Evolutionary conservation across 2,888 invertebrate genomes (phyloP).

Genomic region (Dromius quadrimaculatus): DNA sequence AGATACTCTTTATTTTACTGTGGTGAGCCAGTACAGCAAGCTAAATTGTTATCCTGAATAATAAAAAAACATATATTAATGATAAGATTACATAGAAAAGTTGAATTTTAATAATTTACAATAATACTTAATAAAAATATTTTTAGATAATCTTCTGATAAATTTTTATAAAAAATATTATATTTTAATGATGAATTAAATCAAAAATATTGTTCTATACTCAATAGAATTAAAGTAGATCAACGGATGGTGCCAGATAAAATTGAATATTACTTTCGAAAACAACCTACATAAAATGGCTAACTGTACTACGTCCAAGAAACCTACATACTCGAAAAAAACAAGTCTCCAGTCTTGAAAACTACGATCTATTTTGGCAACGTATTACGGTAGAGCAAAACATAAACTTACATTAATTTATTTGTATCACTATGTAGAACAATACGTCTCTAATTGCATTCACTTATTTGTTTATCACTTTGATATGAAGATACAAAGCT

Average conservation of each 20-base stretch:
- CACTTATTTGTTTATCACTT: slow-evolving; percentile 51
- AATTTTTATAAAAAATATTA: background rate
- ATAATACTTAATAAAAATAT: background rate
- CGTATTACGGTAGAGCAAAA: slow-evolving; percentile 10
- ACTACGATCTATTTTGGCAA: slow-evolving; percentile 27
- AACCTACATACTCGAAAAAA: slow-evolving; percentile 45
- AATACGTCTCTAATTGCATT: slow-evolving; percentile 33
- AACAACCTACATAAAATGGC: slow-evolving; percentile 51
- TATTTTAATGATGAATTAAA: background rate
- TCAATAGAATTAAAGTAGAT: too few species aligned
- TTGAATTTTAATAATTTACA: slow-evolving; percentile 9
- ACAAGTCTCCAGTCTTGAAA: slow-evolving; percentile 15
- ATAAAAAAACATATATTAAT: slow-evolving; percentile 16
- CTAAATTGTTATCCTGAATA: slow-evolving; percentile 45
- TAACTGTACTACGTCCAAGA: slow-evolving; percentile 51
- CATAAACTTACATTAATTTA: slow-evolving; percentile 49
- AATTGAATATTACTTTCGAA: slow-evolving; percentile 31
- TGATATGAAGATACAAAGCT: slow-evolving; percentile 53
- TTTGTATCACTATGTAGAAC: slow-evolving; percentile 39
- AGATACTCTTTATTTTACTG: slow-evolving; percentile 56
- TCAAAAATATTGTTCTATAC: background rate
- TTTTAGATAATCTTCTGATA: background rate
- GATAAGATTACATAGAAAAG: slow-evolving; percentile 17
- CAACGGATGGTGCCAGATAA: slow-evolving; percentile 41
- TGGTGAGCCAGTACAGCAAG: slow-evolving; percentile 41